phyloP scores from a whole-genome alignment of 92 coral and sea anemone genomes.

The Bergia sp. region DNA sequence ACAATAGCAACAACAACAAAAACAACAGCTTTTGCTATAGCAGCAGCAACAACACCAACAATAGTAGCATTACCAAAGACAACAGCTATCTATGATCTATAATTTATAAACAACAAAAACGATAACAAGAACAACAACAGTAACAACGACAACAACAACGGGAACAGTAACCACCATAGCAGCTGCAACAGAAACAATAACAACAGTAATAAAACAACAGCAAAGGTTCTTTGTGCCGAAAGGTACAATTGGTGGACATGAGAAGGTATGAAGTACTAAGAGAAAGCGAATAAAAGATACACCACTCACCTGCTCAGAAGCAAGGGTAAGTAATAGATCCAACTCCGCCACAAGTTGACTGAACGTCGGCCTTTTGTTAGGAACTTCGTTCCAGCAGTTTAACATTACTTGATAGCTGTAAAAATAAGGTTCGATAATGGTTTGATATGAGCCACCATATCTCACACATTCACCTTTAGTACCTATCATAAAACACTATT shows the following conservation, averaged over 20 bases:
- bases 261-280: not conserved
- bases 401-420: constrained; percentile 30
- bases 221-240: not conserved
- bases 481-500: not conserved
- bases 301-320: constrained; percentile 77
- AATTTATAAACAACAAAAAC: no score
- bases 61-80: no score
- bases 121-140: no score
- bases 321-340: constrained; percentile 70
- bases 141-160: no score
- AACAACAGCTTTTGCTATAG: no score
- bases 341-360: constrained; percentile 74
- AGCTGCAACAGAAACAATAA: no score
- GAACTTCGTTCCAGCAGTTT: constrained; percentile 87
- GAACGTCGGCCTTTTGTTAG: constrained; percentile 84
- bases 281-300: not conserved
- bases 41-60: no score
- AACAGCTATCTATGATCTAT: no score
- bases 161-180: no score
- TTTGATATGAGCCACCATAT: not conserved
- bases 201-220: no score
- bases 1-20: not conserved
- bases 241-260: not conserved
- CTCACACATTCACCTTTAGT: not conserved
- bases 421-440: not conserved